Conservation (phyloP, 2,797 vertebrate species). For the Parauchenoglanis punctatus region DNA sequence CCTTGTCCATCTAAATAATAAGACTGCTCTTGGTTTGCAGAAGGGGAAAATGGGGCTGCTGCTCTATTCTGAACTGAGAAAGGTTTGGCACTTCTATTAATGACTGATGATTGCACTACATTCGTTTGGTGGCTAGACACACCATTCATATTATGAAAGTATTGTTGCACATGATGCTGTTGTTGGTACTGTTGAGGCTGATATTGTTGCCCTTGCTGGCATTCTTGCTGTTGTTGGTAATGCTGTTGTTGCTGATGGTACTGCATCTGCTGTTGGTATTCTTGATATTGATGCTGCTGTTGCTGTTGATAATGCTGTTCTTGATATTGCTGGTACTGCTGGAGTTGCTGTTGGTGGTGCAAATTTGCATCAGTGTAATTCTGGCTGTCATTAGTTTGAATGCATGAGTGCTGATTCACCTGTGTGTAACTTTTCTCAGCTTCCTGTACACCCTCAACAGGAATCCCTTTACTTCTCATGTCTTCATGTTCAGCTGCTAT, state of each 20-base stretch:
- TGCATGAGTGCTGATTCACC: constrained; percentile 66
- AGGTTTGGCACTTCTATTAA: constrained; percentile 87
- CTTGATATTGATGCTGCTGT: constrained; percentile 51
- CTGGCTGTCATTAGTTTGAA: constrained; percentile 75
- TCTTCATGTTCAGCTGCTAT: constrained; percentile 92
- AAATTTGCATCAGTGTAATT: constrained; percentile 82
- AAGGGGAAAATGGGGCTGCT: constrained; percentile 76
- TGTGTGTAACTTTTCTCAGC: constrained; percentile 65
- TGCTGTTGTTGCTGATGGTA: constrained; percentile 65
- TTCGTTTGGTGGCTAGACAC: constrained; percentile 73
- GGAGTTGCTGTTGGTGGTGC: constrained; percentile 68
- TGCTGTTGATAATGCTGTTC: constrained; percentile 72
- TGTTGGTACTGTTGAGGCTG: constrained; percentile 64
- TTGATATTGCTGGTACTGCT: constrained; percentile 71
- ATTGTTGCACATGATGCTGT: constrained; percentile 73
- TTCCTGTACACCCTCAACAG: constrained; percentile 72
- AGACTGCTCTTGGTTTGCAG: constrained; percentile 77
- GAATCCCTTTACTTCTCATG: constrained; percentile 75
- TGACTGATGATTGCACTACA: constrained; percentile 73
- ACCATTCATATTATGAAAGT: constrained; percentile 82
- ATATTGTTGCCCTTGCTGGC: constrained; percentile 62
- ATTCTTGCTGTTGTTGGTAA: constrained; percentile 68
- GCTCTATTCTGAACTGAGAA: constrained; percentile 79
- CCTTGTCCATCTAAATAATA: constrained; percentile 75
- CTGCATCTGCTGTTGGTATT: constrained; percentile 65